Percentiles rank a stretch among this genome's conserved stretches.
Evolutionary conservation across 2,113 vertebrate species (phyloP).

Genomic region (Romanogobio albipinnatus): DNA sequence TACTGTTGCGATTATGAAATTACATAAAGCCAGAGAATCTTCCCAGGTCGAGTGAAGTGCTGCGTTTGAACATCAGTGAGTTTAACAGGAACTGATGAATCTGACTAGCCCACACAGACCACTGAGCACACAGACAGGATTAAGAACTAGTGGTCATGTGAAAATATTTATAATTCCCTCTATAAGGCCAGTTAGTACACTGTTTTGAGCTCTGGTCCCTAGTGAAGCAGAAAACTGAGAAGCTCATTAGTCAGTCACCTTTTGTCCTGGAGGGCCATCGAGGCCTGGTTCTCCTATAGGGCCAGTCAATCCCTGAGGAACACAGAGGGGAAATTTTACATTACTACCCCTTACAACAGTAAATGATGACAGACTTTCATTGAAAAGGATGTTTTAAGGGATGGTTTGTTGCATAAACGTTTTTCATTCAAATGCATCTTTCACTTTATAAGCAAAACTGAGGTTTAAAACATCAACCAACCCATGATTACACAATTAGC

Average conservation of each 20-base stretch:
- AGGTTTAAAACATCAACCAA: not conserved
- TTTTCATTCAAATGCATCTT: not conserved
- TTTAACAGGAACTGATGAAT: conserved; percentile 68
- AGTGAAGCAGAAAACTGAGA: conserved; percentile 55
- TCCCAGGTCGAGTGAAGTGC: not conserved
- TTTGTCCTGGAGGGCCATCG: conserved; percentile 86
- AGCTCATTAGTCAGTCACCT: conserved; percentile 81
- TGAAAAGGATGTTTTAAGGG: not conserved
- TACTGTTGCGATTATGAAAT: not conserved
- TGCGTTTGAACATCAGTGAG: conserved; percentile 63
- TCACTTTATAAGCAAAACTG: not conserved
- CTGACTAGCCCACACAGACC: conserved; percentile 67
- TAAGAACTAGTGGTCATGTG: conserved; percentile 75
- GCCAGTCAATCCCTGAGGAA: conserved; percentile 89
- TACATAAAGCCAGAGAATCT: conserved; percentile 53
- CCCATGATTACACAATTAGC: not conserved
- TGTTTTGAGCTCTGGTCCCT: conserved; percentile 58
- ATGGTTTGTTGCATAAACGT: not conserved
- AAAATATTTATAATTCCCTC: conserved; percentile 68
- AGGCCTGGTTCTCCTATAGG: conserved; percentile 86
- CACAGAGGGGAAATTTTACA: conserved; percentile 45
- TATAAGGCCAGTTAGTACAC: conserved; percentile 58
- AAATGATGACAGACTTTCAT: not conserved
- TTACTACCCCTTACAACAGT: conserved; percentile 26
- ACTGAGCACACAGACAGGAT: conserved; percentile 68